Evolutionary conservation across 1,140 invertebrate genomes (phyloP), one percentile per base, ranked within the genome.

Genomic region (Hypothenemus hampei): DNA sequence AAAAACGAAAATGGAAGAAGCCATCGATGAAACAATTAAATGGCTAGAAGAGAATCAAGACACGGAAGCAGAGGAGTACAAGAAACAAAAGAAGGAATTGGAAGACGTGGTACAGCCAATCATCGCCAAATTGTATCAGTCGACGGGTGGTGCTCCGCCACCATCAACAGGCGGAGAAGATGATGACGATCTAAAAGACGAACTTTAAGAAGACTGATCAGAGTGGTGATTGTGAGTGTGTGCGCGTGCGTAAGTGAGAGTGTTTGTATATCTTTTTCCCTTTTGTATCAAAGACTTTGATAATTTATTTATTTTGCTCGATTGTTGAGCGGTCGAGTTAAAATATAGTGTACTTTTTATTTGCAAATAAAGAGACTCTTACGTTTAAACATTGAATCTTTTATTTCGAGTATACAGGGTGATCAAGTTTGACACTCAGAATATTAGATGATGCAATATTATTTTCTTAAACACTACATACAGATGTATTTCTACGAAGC

Each of bases 1-100:
- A 45, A 99, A 98, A 72, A 75, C 87, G 4, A 98, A 94, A 65
- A 93, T 99, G 79, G 95, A 97, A 70, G 85, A 89, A 62, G 92
- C 91, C 16, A 90, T 98, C 64, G 94, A 98, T 58, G 93, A 95
- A 61, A 89, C 93, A 52, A 98, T 99, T 67, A 96, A 97, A 69
- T 99, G 97, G 97, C 75, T 99, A 29, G 97, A 99, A 74, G 85
- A 90, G 57, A 96, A 99, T 73, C 85, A 87, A 61, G 95, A 98
- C 59, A 89, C 91, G 4, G 93, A 98, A 37, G 79, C 87, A 0
- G 93, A 97, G 66, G 92, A 96, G 44, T 93, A 92, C 75, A 94
- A 96, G 70, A 88, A 90, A 69, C 91, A 98, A 69, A 99, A 99
- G 85, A 99, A 98, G 71, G 87, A 94, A 68, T 74, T 99, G 7